Base-by-base conservation (phyloP, 2,888 invertebrate genomes). In the Athalia cordata region DNA sequence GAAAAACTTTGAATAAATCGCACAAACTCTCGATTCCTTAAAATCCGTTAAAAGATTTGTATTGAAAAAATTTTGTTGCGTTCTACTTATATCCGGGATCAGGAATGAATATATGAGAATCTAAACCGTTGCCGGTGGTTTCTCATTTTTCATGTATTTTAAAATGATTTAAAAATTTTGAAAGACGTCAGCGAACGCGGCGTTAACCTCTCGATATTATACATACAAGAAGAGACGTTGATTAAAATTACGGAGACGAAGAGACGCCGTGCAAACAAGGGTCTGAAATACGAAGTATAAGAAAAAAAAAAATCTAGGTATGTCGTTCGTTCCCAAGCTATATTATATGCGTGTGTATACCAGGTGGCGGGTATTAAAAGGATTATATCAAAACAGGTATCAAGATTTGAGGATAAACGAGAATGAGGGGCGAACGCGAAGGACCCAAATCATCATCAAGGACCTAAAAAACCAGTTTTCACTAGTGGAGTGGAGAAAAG, bases 361-460 rank as follows among this genome's bases (percentile, higher is more conserved):
- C 75, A 47, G 52, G 50, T 62, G 43, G 50, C 62, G 43, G 62
- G 7, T 13, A 43, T 59, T 13, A 9, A 59, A 47, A 61, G 15
- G 49, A 52, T 59, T 72, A 59, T 6, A 68, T 68, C 55, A 68
- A 55, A 68, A 68, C 68, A 68, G 68, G 68, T 68, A 68, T 52
- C 52, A 68, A 50, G 68, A 50, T 68, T 52, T 55, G 15, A 11
- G 61, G 47, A 61, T 72, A 61, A 45, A 29, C 72, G 61, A 45
- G 61, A n/a, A 15, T 8, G 45, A 47, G 29, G 67, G n/a, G 68
- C 11, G 5, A 43, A 15, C 50, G 50, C 75, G 52, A 50, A 75
- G 62, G 75, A 75, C 59, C 29, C 75, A 64, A 75, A 64, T 75
- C 11, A 62, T 75, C 50, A 75, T 64, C 75, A 75, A 75, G 75